These are phyloP conservation scores for Pandion haliaetus DNA, from an alignment of 2,113 vertebrate species.

Conservation along the genomic window DNA sequence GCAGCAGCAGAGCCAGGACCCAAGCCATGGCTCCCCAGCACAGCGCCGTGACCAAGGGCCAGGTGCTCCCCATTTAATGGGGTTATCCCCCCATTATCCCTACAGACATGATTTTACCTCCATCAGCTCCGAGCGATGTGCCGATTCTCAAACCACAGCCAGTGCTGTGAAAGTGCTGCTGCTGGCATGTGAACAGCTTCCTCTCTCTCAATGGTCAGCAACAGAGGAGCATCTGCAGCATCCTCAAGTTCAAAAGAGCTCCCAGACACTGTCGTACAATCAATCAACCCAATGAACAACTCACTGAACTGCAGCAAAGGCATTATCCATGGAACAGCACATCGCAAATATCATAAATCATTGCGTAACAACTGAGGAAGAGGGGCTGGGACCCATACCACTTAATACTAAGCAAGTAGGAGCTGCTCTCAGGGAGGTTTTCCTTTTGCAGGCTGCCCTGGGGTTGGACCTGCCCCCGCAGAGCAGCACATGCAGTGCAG, in stretches of 20 bases:
- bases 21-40: not conserved
- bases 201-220: not conserved
- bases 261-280: not conserved
- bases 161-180: not conserved
- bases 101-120: not conserved
- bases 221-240: not conserved
- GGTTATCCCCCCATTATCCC: not conserved
- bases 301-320: not conserved
- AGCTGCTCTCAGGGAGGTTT: not conserved
- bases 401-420: not conserved
- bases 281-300: not conserved
- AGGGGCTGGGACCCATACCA: not conserved
- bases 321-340: not conserved
- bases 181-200: rapidly evolving
- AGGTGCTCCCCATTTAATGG: not conserved
- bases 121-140: not conserved
- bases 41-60: not conserved
- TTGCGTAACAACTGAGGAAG: not conserved
- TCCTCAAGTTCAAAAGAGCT: not conserved
- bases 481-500: not conserved
- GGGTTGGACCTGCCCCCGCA: not conserved
- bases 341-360: not conserved
- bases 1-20: not conserved
- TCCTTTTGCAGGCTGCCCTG: not conserved
- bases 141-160: not conserved